These are phyloP conservation scores for Lates calcarifer DNA, from an alignment of 2,113 vertebrate species.

Conservation along the genomic window DNA sequence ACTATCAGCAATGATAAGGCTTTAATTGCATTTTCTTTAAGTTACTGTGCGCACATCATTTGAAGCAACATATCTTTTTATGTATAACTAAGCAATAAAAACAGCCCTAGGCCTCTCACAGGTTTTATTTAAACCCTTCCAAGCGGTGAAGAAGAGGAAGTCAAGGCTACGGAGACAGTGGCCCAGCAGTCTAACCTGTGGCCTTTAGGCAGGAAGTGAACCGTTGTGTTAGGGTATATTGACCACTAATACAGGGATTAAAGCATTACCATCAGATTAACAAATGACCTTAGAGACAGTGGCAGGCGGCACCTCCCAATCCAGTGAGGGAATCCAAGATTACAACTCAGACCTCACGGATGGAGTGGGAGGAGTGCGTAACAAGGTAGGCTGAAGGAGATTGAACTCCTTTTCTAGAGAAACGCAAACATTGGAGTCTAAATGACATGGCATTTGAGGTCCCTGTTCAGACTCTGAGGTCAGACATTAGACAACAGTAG, in stretches of 20 bases:
- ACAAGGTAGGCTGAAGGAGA: conserved; percentile 19
- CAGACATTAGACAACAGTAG: neutral
- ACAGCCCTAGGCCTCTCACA: neutral
- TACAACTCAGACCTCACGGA: conserved; percentile 62
- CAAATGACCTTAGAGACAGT: conserved; percentile 64
- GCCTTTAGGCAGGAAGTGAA: conserved; percentile 68
- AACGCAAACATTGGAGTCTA: conserved; percentile 15
- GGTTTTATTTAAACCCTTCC: conserved; percentile 32
- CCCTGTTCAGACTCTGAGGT: conserved; percentile 22
- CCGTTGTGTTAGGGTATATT: conserved; percentile 66
- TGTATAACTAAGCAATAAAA: conserved; percentile 31
- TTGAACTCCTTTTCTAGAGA: conserved; percentile 14
- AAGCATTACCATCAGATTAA: conserved; percentile 79
- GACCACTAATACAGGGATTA: conserved; percentile 75
- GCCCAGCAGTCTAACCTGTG: conserved; percentile 50
- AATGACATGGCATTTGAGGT: conserved; percentile 15
- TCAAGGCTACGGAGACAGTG: conserved; percentile 35
- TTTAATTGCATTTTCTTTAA: conserved; percentile 62
- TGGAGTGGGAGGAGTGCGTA: conserved; percentile 47
- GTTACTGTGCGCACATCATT: conserved; percentile 47
- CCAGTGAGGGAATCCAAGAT: conserved; percentile 65
- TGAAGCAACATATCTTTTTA: conserved; percentile 43
- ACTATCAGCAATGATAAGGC: conserved; percentile 75
- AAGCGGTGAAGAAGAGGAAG: conserved; percentile 40
- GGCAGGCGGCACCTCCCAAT: conserved; percentile 59